phyloP scores from a whole-genome alignment of 2,113 vertebrate species.

The Nanger granti region DNA sequence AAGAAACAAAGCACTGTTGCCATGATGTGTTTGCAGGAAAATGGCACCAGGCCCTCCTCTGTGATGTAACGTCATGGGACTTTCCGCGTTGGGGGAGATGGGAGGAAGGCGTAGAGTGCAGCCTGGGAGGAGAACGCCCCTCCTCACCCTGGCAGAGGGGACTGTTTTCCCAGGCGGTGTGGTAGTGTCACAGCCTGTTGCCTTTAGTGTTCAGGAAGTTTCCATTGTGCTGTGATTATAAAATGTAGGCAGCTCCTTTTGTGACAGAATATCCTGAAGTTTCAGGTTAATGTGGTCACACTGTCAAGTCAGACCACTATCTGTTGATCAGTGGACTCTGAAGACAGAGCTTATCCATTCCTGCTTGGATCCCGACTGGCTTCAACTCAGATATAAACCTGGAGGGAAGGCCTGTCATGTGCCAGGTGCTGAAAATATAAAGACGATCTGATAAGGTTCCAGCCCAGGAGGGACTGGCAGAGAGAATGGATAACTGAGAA shows the following conservation, averaged over 20 bases:
- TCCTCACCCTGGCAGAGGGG: background rate
- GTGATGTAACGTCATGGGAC: conserved; percentile 37
- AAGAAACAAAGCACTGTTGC: conserved; percentile 37
- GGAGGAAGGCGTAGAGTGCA: background rate
- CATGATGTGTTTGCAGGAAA: background rate
- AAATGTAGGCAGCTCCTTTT: background rate
- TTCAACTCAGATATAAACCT: background rate
- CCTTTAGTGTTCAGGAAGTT: background rate
- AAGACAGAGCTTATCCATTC: background rate
- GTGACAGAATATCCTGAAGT: background rate
- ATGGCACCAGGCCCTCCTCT: background rate
- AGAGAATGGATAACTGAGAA: conserved; percentile 1
- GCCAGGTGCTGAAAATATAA: conserved; percentile 6
- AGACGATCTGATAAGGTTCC: conserved; percentile 33
- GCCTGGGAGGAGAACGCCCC: background rate
- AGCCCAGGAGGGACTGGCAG: background rate
- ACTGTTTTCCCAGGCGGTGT: background rate
- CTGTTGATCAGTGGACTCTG: background rate
- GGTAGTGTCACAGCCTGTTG: background rate
- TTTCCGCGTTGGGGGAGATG: background rate
- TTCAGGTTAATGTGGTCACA: background rate
- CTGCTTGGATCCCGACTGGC: background rate
- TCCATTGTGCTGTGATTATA: background rate
- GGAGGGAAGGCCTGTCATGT: background rate
- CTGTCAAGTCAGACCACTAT: background rate